Evolutionary conservation across 2,113 vertebrate genomes (phyloP), one percentile per base, ranked within the genome.

Genomic region (Aldabrachelys gigantea): DNA sequence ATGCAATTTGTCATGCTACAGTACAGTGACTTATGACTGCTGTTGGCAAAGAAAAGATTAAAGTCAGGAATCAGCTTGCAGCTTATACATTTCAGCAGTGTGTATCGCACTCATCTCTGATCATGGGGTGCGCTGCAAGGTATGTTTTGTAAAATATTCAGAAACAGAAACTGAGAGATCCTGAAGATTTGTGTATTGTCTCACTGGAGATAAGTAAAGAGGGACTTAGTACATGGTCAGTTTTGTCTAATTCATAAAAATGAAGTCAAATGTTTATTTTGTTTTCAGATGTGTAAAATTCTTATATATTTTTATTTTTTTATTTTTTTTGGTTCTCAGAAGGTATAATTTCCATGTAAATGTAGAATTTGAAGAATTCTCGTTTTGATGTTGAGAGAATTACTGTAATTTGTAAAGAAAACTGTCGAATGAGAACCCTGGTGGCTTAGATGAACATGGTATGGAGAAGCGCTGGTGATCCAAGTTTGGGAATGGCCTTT

Each of bases 141-240:
- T 54, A 49, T 56, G 80, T 10, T 54, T 57, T 89, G 35, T 84
- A 65, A 93, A 90, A 94, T 89, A 62, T 90, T 94, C 80, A 24
- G 85, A 54, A 87, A 59, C 75, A 94, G 82, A 94, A 85, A 81
- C 5, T 47, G 81, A 94, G 53, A 87, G 78, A 69, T 80, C 83
- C 17, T 82, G 29, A 87, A 81, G n/a, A 69, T 76, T 41, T 76
- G 91, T 95, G 54, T 94, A 92, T 94, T 24, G 10, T 27, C 75
- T 44, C 41, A 8, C 3, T 5, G 5, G n/a, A 44, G 65, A 83
- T 91, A 93, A 52, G 5, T 69, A n/a, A 69, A 69, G 7, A 85
- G 38, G 12, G 25, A 84, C 56, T 35, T 2, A 1, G 8, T 50
- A 2, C 41, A 8, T 21, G 10, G 53, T 10, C 10, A 35, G 19